phyloP scores from a whole-genome alignment of 2,888 invertebrate genomes.

The Choreutis nemorana region DNA sequence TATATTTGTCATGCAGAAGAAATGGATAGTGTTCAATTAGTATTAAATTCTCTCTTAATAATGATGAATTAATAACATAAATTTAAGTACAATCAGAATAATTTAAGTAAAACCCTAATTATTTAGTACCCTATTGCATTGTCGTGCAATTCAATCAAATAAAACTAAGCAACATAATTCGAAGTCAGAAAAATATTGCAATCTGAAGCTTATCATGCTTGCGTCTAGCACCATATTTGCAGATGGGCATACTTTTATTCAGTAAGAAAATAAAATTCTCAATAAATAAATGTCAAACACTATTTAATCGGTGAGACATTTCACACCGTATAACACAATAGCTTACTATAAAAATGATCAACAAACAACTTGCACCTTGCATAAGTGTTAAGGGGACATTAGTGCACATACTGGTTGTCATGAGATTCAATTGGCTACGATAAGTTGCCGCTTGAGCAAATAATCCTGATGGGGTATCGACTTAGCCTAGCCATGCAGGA shows the following conservation, averaged over 20 bases:
- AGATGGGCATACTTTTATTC: conserved; percentile 56
- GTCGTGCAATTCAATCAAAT: too few species aligned
- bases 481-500: conserved; percentile 33
- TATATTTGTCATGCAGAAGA: conserved; percentile 29
- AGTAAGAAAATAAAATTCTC: conserved; percentile 66
- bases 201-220: conserved; percentile 27
- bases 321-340: conserved; percentile 62
- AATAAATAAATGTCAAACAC: conserved; percentile 66
- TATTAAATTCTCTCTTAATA: too few species aligned
- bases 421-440: conserved; percentile 61
- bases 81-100: conserved; percentile 34
- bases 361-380: conserved; percentile 61
- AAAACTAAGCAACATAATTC: conserved; percentile 20
- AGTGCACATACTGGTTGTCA: conserved; percentile 48
- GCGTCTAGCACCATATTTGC: conserved; percentile 57
- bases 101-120: conserved; percentile 6
- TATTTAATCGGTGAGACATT: conserved; percentile 57
- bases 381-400: conserved; percentile 42
- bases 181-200: conserved; percentile 24
- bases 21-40: too few species aligned
- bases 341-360: conserved; percentile 64
- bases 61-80: conserved; percentile 9
- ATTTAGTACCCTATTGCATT: too few species aligned
- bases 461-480: conserved; percentile 42
- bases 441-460: conserved; percentile 63